These are phyloP conservation scores for Tiphia femorata DNA, from an alignment of 2,888 invertebrate genomes.

Conservation along the genomic window DNA sequence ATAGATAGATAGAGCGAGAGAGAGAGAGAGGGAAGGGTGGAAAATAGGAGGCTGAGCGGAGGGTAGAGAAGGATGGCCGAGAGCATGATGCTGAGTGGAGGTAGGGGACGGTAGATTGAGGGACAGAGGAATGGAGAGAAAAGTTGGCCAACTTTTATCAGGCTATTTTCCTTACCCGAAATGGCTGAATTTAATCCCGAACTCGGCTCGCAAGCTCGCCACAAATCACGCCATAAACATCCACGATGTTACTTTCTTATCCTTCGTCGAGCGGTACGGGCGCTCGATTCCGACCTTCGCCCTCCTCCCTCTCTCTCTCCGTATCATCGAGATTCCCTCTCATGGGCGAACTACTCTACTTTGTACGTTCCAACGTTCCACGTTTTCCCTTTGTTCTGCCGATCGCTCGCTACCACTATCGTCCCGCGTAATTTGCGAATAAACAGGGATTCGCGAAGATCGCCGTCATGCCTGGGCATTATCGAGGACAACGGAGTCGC, in stretches of 20 bases:
- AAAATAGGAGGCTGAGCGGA: no score
- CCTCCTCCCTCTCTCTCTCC: slow-evolving; percentile 10
- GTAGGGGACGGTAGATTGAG: background rate
- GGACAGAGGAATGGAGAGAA: slow-evolving; percentile 11
- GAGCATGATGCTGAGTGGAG: no score
- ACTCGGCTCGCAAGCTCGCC: slow-evolving; percentile 59
- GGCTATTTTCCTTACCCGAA: slow-evolving; percentile 63
- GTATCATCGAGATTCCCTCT: background rate
- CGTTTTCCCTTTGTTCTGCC: background rate
- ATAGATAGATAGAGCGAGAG: background rate
- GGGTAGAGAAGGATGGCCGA: no score
- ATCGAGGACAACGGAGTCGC: no score
- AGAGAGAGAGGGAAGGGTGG: background rate
- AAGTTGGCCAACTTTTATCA: slow-evolving; percentile 64
- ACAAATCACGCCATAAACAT: slow-evolving; percentile 67
- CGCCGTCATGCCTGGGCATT: no score
- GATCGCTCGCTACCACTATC: background rate
- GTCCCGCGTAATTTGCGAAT: no score
- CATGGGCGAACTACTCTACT: no score
- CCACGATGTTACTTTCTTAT: slow-evolving; percentile 52
- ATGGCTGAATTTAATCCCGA: slow-evolving; percentile 65
- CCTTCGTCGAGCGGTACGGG: slow-evolving; percentile 26
- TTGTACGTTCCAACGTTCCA: background rate
- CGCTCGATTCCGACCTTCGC: no score
- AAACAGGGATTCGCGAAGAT: no score